Evolutionary conservation across 2,888 invertebrate species (phyloP).

Genomic region (Andrena fulva): DNA sequence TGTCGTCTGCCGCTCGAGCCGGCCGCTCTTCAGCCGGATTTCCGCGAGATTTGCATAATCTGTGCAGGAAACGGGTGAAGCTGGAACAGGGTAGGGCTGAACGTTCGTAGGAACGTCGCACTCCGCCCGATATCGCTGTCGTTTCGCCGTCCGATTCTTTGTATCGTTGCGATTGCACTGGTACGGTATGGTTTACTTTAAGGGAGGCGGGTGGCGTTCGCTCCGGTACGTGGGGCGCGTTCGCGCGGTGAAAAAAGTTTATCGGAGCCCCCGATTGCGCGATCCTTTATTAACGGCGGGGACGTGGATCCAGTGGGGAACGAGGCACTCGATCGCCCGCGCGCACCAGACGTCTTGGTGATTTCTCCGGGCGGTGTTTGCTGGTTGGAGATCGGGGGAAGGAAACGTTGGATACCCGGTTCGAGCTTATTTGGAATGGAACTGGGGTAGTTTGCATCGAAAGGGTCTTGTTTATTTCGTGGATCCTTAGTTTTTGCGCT

Average conservation of each 20-base stretch:
- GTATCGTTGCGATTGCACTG: conserved; percentile 4
- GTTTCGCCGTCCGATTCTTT: conserved; percentile 13
- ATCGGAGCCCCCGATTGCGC: neutral
- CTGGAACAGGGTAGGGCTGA: conserved; percentile 16
- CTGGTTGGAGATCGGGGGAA: no score
- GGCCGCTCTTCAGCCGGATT: conserved; percentile 54
- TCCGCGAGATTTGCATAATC: conserved; percentile 72
- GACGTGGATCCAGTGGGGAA: conserved; percentile 4
- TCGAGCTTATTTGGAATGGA: conserved; percentile 2
- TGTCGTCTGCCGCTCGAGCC: conserved; percentile 15
- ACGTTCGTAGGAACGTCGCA: conserved; percentile 17
- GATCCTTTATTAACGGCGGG: conserved; percentile 20
- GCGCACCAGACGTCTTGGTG: no score
- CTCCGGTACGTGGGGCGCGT: neutral
- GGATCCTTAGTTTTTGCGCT: conserved; percentile 17
- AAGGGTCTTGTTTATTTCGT: conserved; percentile 43
- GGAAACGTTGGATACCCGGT: conserved; percentile 8
- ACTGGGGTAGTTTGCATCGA: conserved; percentile 40
- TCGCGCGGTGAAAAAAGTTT: conserved; percentile 18
- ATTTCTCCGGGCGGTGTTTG: neutral
- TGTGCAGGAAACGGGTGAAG: conserved; percentile 49
- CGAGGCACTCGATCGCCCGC: neutral
- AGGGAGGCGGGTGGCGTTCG: no score
- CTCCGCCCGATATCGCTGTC: conserved; percentile 32
- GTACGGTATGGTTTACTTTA: neutral